Percentiles rank a stretch among this genome's conserved stretches.
Evolutionary conservation across 1,140 invertebrate genomes (phyloP).

Genomic region (Drosophila guanche): DNA sequence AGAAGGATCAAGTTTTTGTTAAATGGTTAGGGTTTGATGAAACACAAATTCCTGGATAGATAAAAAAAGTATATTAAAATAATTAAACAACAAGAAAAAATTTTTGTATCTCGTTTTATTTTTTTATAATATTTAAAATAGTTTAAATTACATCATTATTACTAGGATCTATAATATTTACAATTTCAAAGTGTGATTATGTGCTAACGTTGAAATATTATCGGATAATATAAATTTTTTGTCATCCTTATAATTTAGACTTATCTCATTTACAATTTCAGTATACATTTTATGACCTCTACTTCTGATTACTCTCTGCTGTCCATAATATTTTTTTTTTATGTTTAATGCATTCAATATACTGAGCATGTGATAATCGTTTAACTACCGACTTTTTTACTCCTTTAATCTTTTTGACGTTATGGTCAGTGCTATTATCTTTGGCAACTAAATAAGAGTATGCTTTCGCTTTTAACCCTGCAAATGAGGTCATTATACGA

Average conservation of each 20-base stretch:
- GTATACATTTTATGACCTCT: background rate
- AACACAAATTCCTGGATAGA: constrained; percentile 4
- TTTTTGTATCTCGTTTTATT: background rate
- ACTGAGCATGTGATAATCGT: background rate
- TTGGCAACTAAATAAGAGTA: background rate
- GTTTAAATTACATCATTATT: too few species aligned
- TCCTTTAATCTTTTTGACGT: background rate
- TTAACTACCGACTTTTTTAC: background rate
- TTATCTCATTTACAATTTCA: background rate
- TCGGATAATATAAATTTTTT: background rate
- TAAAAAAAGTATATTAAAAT: background rate
- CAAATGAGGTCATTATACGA: background rate
- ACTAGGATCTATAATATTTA: too few species aligned
- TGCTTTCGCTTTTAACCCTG: background rate
- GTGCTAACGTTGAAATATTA: too few species aligned
- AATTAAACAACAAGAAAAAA: background rate
- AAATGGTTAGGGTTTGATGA: constrained; percentile 1
- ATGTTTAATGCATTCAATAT: background rate
- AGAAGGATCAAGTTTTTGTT: background rate
- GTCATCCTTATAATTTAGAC: background rate
- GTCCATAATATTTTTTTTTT: constrained; percentile 3
- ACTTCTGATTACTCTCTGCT: background rate
- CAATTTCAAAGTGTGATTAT: too few species aligned
- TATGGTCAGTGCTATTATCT: background rate
- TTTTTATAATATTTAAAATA: background rate